Conservation (phyloP, 2,113 vertebrate genomes). For the Cervus canadensis region DNA sequence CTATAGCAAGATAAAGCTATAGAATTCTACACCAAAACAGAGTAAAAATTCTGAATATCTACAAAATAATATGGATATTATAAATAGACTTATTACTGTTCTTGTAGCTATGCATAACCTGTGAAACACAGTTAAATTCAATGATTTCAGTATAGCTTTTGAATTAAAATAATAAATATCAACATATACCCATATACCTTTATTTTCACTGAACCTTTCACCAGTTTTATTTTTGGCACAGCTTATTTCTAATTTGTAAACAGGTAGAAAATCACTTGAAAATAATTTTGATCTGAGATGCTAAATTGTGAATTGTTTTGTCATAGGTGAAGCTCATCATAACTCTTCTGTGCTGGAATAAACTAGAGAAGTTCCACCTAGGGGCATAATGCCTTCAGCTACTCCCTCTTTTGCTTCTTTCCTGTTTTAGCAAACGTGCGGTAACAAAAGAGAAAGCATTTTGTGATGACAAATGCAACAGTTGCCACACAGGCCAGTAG, state of each 20-base stretch:
- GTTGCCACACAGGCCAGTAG: conserved; percentile 71
- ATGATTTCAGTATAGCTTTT: background rate
- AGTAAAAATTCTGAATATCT: background rate
- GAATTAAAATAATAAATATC: background rate
- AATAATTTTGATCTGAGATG: background rate
- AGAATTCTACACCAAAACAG: background rate
- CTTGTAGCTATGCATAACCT: background rate
- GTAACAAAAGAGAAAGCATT: conserved; percentile 79
- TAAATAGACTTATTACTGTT: background rate
- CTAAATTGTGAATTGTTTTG: background rate
- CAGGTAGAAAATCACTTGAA: background rate
- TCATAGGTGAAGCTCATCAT: background rate
- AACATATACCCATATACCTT: background rate
- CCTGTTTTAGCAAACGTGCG: conserved; percentile 64
- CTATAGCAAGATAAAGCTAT: background rate
- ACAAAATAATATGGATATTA: background rate
- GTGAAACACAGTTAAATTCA: background rate
- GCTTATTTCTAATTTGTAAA: background rate
- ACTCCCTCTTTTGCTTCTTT: conserved; percentile 72
- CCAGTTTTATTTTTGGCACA: background rate
- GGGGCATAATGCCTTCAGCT: background rate
- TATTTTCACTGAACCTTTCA: background rate
- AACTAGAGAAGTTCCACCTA: background rate
- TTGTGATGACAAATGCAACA: conserved; percentile 69
- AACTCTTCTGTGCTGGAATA: background rate